phyloP scores from a whole-genome alignment of 2,797 vertebrate species.

The Channallabes apus region DNA sequence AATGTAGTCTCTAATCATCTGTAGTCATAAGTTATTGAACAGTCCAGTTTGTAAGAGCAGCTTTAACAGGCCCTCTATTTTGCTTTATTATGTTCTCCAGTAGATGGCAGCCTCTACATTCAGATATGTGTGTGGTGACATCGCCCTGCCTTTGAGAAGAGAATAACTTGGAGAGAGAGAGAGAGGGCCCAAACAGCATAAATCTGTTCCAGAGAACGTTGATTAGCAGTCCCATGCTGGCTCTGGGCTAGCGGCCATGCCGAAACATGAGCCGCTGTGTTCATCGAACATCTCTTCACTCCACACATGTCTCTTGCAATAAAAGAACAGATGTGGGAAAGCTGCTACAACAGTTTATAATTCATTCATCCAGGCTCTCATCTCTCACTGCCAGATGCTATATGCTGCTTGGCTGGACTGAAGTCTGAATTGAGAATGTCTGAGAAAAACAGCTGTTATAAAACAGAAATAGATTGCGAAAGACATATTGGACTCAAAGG shows the following conservation, averaged over 20 bases:
- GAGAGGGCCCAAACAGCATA: slow-evolving; percentile 57
- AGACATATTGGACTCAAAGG: background rate
- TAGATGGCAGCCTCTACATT: slow-evolving; percentile 66
- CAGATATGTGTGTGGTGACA: slow-evolving; percentile 10
- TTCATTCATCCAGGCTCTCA: slow-evolving; percentile 55
- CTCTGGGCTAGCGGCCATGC: slow-evolving; percentile 62
- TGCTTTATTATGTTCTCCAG: slow-evolving; percentile 51
- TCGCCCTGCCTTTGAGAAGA: slow-evolving; percentile 27
- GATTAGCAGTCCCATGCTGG: slow-evolving; percentile 61
- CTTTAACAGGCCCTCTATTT: background rate
- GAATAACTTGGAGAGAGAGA: slow-evolving; percentile 8
- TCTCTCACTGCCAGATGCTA: slow-evolving; percentile 69
- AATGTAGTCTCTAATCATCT: background rate
- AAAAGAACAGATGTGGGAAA: slow-evolving; percentile 66
- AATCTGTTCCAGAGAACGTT: slow-evolving; percentile 58
- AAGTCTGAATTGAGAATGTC: slow-evolving; percentile 31
- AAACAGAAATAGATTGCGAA: slow-evolving; percentile 1
- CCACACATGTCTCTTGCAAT: slow-evolving; percentile 54
- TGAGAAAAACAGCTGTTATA: slow-evolving; percentile 12
- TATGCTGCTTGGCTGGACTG: slow-evolving; percentile 41
- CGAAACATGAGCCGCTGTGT: slow-evolving; percentile 62
- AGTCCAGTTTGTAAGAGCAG: background rate
- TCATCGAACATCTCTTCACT: slow-evolving; percentile 48
- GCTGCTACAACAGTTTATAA: slow-evolving; percentile 57
- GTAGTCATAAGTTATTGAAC: background rate